phyloP scores from a whole-genome alignment of 2,797 vertebrate species.

The Melanotaenia pygmaea region DNA sequence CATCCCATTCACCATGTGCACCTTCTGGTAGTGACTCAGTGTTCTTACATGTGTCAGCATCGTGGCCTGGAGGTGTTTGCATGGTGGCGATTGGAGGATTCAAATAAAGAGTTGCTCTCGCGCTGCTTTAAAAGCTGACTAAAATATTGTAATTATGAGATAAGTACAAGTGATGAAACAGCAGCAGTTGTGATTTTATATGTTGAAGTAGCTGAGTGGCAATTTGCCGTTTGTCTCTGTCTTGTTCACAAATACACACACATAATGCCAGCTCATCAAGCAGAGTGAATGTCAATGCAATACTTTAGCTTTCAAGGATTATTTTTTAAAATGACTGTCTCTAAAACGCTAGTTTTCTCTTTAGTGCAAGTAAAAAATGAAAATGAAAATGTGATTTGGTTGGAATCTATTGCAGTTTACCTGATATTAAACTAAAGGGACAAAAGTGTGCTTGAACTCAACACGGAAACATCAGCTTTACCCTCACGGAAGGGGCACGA shows the following conservation, averaged over 20 bases:
- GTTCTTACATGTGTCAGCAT: constrained; percentile 44
- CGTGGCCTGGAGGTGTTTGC: constrained; percentile 4
- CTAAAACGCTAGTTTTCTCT: not conserved
- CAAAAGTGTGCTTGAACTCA: constrained; percentile 13
- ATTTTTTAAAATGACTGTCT: too few species aligned
- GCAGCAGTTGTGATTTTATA: constrained; percentile 44
- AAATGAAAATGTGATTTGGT: not conserved
- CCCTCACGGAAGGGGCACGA: constrained; percentile 6
- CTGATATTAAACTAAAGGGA: not conserved
- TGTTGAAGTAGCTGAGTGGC: constrained; percentile 49
- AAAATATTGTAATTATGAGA: constrained; percentile 58
- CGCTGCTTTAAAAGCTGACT: constrained; percentile 49
- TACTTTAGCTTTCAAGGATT: constrained; percentile 12
- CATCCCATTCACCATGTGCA: constrained; percentile 15
- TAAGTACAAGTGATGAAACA: constrained; percentile 24
- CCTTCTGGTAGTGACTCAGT: constrained; percentile 46
- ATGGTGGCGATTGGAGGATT: constrained; percentile 26
- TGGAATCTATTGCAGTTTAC: not conserved
- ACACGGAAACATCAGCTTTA: not conserved
- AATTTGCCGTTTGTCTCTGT: constrained; percentile 26
- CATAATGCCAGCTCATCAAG: not conserved
- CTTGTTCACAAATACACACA: not conserved
- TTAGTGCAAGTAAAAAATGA: not conserved
- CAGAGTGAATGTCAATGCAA: not conserved
- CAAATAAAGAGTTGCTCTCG: constrained; percentile 37